Evolutionary conservation across 2,797 vertebrate genomes (phyloP), one percentile per base, ranked within the genome.

Genomic region (Diplodus puntazzo): DNA sequence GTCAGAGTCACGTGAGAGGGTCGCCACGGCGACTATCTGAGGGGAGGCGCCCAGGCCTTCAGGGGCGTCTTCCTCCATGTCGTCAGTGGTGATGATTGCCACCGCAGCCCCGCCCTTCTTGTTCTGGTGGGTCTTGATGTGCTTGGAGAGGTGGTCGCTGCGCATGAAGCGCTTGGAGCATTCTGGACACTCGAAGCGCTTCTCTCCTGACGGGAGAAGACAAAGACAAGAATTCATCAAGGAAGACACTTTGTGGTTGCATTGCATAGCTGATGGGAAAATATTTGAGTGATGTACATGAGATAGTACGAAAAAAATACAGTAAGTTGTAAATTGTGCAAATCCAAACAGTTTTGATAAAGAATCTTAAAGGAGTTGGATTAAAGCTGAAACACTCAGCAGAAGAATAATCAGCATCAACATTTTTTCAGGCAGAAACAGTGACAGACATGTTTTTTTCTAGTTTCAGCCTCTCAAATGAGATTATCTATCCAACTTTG

Each of bases 111-210:
- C 97, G 50, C 97, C 96, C 87, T 99, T 99, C 94, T 99, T 99
- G 95, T 99, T 99, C 95, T 99, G 98, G 90, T 99, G 98, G 16
- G 98, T 99, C 95, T 99, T 99, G 92, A 99, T 98, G 90, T 99
- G 98, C 95, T 99, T 99, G 0, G 98, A 99, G 79, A 99, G 97
- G 95, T 99, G 98, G 92, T 99, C 98, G 73, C 98, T 99, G 81
- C 98, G 95, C 98, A 99, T 99, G 93, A 99, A 99, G 80, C 98
- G 96, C 92, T 99, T 99, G 77, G 97, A 98, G 93, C 98, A 99
- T 85, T 99, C 98, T 0, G 98, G 97, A 83, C 98, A 99, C 94
- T 98, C 98, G 59, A 99, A 99, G 77, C 97, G 96, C 93, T 99
- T 99, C 91, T 99, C 98, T 82, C 98, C 98, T 99, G 62, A 57